Base-by-base conservation (phyloP, 2,888 invertebrate genomes). In the Patella ulyssiponensis region DNA sequence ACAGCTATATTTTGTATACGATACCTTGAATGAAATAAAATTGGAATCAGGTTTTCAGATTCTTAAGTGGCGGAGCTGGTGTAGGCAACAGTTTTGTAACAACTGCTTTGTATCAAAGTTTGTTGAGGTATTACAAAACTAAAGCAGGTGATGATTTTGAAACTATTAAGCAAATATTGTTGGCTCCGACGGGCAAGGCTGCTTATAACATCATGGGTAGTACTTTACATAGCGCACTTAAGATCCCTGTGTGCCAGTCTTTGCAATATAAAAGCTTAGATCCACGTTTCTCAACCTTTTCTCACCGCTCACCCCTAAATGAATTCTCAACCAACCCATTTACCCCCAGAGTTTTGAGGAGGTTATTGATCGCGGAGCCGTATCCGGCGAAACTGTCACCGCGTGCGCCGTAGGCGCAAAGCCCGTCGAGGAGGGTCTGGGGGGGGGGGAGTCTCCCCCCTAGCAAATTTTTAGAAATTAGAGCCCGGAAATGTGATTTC, bases 131-230 rank as follows among this genome's bases (percentile, higher is more conserved):
- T 75, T 72, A 71, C n/a, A 85, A 82, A 71, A 81, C 64, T 58
- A 69, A 54, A 70, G 71, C 78, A 69, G 83, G 81, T 52, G 74
- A 80, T 7, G 69, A 83, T 71, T 79, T 77, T 69, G 58, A 58
- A 14, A 69, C 73, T 15, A 51, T 33, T 7, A 58, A 51, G 58
- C 33, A 81, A 23, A 54, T 84, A 3, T 71, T 83, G 1, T 12
- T 78, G 15, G 82, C 83, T n/a, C 83, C 83, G 69, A 84, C 84
- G 56, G 81, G 83, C 54, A 84, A 83, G 69, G 84, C 83, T 44
- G 82, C 82, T 9, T 78, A 73, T 69, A 71, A 75, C 70, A 79
- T 79, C 20, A 33, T 73, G n/a, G 81, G 77, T 20, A 76, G 70
- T 69, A 79, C 79, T 33, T 73, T 81, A 4, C 81, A 81, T 52